Evolutionary conservation across 2,113 vertebrate species (phyloP), one percentile per base, ranked within the genome.

Genomic region (Leptobrachium leishanense): DNA sequence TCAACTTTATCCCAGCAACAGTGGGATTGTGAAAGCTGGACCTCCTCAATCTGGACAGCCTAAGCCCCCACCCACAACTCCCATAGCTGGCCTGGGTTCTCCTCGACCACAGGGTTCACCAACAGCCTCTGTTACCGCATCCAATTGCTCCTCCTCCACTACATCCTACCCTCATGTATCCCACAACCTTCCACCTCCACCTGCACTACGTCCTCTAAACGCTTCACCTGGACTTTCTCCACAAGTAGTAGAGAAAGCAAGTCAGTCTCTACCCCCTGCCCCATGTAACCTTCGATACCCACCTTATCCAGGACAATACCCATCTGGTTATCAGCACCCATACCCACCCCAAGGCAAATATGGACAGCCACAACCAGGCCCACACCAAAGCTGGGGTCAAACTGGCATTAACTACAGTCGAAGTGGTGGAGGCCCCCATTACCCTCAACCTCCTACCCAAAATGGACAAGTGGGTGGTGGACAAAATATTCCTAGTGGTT

Each of bases 141-240:
- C 91, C 1, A 50, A 86, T 86, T 0, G 68, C 88, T 67, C 70
- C 73, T 74, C 78, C 9, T 59, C 78, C 64, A 79, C 87, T 0
- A 83, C 91, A 9, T 83, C 86, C 15, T 91, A 92, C 12, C 90
- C 92, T 4, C 92, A 91, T 0, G 90, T 92, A 74, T 88, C 91
- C 0, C 86, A 91, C 73, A 92, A 92, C 63, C 90, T 98, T 81
- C 97, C 96, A 46, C 97, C 96, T 9, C 96, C 96, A 0, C 97
- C 96, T 0, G 96, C 96, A 63, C 85, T 98, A 77, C 94, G 96
- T 82, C 96, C 95, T 0, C 89, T 97, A 55, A 95, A 97, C 87
- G 91, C 64, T 86, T 6, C 78, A 81, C 6, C 84, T 82, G 0
- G 88, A 68, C 88, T 0, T 83, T 86, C 74, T 87, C 89, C 82